Conservation (phyloP, 2,797 vertebrate genomes). For the Chiloscyllium punctatum region DNA sequence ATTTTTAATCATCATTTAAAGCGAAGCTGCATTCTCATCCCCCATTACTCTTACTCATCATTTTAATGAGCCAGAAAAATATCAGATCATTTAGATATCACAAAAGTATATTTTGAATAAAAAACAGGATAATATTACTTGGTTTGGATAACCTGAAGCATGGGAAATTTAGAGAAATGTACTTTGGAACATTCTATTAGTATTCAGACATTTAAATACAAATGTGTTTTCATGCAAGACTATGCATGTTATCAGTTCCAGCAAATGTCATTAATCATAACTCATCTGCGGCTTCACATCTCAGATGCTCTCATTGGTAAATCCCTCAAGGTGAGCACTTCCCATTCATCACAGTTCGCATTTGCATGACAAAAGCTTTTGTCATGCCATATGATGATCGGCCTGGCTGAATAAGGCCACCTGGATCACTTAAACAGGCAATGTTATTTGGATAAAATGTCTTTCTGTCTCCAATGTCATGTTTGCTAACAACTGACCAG, state of each 20-base stretch:
- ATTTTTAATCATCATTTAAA: constrained; percentile 2
- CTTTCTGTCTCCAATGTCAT: too few relatives aligned
- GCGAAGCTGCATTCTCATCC: constrained; percentile 7
- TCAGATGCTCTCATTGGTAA: not conserved
- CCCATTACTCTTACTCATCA: not conserved
- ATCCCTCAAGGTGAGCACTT: not conserved
- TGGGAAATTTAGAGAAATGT: not conserved
- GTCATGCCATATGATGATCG: not conserved
- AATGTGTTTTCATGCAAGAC: constrained; percentile 27
- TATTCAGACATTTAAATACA: not conserved
- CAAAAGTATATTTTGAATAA: not conserved
- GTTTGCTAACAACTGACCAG: not conserved
- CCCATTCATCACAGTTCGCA: constrained; percentile 17
- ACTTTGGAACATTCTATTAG: not conserved
- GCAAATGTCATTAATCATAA: constrained; percentile 35
- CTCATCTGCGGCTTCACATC: constrained; percentile 21
- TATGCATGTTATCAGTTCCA: constrained; percentile 22
- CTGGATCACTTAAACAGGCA: not conserved
- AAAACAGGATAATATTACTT: not conserved
- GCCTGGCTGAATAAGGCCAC: not conserved
- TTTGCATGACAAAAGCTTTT: constrained; percentile 25
- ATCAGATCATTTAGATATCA: not conserved
- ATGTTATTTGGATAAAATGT: not conserved
- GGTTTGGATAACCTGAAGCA: constrained; percentile 11
- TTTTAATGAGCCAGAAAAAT: not conserved